phyloP scores from a whole-genome alignment of 2,797 vertebrate genomes.

The Malurus splendens region DNA sequence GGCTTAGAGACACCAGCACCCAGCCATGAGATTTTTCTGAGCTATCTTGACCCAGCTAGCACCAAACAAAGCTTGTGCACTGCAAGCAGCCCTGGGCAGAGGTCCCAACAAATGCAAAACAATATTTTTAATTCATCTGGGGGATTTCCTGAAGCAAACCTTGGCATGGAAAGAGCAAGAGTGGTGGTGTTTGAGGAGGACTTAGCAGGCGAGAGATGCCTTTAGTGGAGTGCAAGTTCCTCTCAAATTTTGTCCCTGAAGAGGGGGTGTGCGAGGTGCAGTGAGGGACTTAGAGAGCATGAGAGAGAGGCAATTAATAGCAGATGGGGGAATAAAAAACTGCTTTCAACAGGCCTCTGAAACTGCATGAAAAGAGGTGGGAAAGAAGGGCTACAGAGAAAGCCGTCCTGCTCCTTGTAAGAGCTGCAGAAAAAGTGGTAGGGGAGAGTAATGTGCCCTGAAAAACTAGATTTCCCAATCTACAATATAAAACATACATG shows the following conservation, averaged over 20 bases:
- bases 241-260: not conserved
- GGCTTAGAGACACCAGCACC: not conserved
- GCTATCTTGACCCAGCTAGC: not conserved
- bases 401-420: not conserved
- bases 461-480: not conserved
- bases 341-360: not conserved
- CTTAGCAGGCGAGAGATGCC: not conserved
- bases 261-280: not conserved
- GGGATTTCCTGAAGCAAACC: slow-evolving; percentile 47
- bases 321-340: not conserved
- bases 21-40: slow-evolving; percentile 30
- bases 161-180: not conserved
- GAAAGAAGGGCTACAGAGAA: not conserved
- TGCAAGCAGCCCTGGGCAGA: not conserved
- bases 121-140: slow-evolving; percentile 20
- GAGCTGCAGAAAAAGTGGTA: not conserved
- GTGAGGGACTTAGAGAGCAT: not conserved
- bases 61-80: not conserved
- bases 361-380: not conserved
- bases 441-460: not conserved
- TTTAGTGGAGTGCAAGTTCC: not conserved
- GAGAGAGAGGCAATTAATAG: not conserved
- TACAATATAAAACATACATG: not conserved
- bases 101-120: slow-evolving; percentile 26
- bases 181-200: not conserved